Conservation (phyloP, 1,140 invertebrate genomes). For the Aphelenchoides besseyi region DNA sequence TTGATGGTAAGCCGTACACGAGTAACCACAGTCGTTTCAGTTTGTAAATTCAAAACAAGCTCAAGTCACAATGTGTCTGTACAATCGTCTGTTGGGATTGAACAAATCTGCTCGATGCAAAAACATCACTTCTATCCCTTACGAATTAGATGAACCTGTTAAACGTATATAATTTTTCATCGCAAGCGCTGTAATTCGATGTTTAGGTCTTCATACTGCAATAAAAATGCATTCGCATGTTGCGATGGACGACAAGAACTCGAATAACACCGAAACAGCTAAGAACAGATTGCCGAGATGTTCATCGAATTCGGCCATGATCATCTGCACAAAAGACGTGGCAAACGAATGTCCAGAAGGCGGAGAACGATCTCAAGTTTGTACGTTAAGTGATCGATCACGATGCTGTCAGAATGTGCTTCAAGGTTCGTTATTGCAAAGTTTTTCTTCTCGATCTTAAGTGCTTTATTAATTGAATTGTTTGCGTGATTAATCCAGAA, state of each 20-base stretch:
- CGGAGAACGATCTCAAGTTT: conserved; percentile 44
- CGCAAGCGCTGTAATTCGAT: background rate
- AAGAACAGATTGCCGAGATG: conserved; percentile 7
- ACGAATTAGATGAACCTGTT: background rate
- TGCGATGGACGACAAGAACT: background rate
- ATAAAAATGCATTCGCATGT: background rate
- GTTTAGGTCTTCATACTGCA: background rate
- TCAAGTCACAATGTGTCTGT: conserved; percentile 6
- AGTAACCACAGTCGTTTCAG: no score
- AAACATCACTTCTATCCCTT: background rate
- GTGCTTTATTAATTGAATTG: background rate
- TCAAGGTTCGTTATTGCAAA: conserved; percentile 20
- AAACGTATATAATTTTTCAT: background rate
- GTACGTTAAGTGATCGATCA: conserved; percentile 41
- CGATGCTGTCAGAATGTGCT: conserved; percentile 34
- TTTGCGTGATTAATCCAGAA: background rate
- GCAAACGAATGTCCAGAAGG: conserved; percentile 43
- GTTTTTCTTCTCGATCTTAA: background rate
- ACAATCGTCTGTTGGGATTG: conserved; percentile 4
- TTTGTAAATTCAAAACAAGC: conserved; percentile 4
- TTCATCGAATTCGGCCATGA: conserved; percentile 19
- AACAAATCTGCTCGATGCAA: background rate
- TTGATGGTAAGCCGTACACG: no score
- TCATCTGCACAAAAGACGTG: conserved; percentile 13
- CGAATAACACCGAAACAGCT: background rate